phyloP scores from a whole-genome alignment of 2,888 invertebrate genomes.

The Platycheirus albimanus region DNA sequence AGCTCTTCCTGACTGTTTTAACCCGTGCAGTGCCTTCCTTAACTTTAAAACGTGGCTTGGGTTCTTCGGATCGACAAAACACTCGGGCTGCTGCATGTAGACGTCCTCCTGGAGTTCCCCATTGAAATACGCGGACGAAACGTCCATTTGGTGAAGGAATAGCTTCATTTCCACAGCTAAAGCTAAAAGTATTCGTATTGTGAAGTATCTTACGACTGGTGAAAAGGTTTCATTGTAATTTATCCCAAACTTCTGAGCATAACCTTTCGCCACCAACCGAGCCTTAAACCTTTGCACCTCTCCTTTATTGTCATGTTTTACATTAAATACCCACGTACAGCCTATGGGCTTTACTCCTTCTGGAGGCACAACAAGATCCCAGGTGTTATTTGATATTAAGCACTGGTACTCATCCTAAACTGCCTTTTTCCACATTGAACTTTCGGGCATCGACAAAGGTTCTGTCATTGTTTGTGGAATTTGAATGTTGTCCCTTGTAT shows the following conservation, averaged over 20 bases:
- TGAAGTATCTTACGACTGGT: slow-evolving; percentile 62
- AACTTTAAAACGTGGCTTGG: background rate
- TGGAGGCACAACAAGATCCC: background rate
- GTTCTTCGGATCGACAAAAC: background rate
- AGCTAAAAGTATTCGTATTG: slow-evolving; percentile 57
- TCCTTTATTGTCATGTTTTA: background rate
- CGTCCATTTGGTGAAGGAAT: slow-evolving; percentile 73
- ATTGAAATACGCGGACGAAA: slow-evolving; percentile 64
- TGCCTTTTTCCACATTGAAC: background rate
- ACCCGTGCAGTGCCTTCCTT: background rate
- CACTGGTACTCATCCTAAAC: background rate
- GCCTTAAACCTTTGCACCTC: slow-evolving; percentile 17
- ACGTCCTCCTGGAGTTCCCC: background rate
- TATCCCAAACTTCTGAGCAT: slow-evolving; percentile 53
- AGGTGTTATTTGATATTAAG: slow-evolving; percentile 3
- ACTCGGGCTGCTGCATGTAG: slow-evolving; percentile 10
- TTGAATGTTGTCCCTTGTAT: background rate
- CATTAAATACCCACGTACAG: background rate
- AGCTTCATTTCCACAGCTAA: slow-evolving; percentile 66
- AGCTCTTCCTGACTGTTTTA: slow-evolving; percentile 2
- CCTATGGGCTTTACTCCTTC: background rate
- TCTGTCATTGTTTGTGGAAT: background rate
- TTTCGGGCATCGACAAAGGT: background rate
- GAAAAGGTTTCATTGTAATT: too few relatives aligned
- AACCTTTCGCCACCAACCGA: slow-evolving; percentile 66